Base-by-base conservation (phyloP, 1,140 invertebrate species). In the Patella vulgata region DNA sequence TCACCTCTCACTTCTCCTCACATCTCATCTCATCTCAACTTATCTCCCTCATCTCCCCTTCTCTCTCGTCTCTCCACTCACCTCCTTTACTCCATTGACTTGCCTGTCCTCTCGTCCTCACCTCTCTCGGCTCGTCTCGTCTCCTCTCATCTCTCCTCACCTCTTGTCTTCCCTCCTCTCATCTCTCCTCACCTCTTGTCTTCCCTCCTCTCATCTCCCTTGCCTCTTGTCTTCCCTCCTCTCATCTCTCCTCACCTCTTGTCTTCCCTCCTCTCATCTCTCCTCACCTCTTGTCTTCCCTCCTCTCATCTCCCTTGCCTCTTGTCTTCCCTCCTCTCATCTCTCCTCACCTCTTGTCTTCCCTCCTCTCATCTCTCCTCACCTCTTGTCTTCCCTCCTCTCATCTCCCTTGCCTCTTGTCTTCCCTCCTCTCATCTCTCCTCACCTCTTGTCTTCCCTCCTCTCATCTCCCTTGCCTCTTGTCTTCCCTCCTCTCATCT, bases 391-490 rank as follows among this genome's bases (percentile, higher is more conserved):
- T 30, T 23, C 47, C 31, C 47, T 50, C 47, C 31, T 30, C 31
- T 30, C 31, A 1, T 50, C 44, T 47, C 44, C 25, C 44, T 47
- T 25, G 19, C 44, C 25, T 25, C 25, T 25, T 47, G n/a, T 47
- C 44, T 47, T 47, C 8, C 8, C 25, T 5, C 25, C 6, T 9
- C 44, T 47, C 44, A 21, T 25, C 25, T 25, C 25, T 25, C 25
- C 44, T 47, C 44, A 21, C 44, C 25, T 25, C 25, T 25, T 47
- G n/a, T 47, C 44, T 25, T 47, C 44, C 25, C 44, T 47, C 44
- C 25, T 25, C 25, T 25, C 25, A 9, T n/a, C 44, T 47, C 44
- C 25, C 44, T 47, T 25, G 19, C 44, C 25, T 25, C 25, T 25
- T 47, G n/a, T n/a, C 44, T 47, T 25, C 5, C 6, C 25, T n/a